Evolutionary conservation across 2,797 vertebrate genomes (phyloP).

Genomic region (Discoglossus pictus): DNA sequence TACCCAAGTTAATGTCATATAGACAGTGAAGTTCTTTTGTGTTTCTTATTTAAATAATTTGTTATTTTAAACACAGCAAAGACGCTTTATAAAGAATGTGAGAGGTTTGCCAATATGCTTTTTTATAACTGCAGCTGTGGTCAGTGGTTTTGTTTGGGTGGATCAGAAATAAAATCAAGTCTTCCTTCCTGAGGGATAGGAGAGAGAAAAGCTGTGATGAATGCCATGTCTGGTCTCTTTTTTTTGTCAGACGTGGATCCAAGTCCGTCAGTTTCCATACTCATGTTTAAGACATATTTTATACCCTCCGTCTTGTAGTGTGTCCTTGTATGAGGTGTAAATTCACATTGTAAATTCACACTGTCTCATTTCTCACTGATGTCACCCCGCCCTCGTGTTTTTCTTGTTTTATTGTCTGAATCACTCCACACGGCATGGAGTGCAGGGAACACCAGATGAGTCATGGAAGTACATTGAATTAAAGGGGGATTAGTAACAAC

Average conservation of each 20-base stretch:
- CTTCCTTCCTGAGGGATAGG: conserved; percentile 61
- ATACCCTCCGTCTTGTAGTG: not conserved
- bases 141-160: conserved; percentile 60
- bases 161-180: conserved; percentile 65
- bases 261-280: conserved; percentile 55
- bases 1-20: conserved; percentile 21
- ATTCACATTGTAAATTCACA: conserved; percentile 21
- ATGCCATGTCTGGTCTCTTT: conserved; percentile 56
- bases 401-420: conserved; percentile 39
- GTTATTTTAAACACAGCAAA: conserved; percentile 63
- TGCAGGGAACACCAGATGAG: conserved; percentile 34
- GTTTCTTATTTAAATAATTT: conserved; percentile 67
- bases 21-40: conserved; percentile 57
- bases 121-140: conserved; percentile 62
- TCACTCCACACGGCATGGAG: conserved; percentile 22
- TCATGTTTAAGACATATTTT: conserved; percentile 14
- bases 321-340: not conserved
- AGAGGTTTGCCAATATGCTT: conserved; percentile 61
- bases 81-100: conserved; percentile 59
- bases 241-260: conserved; percentile 61
- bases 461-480: conserved; percentile 21
- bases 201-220: conserved; percentile 56
- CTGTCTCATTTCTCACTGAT: conserved; percentile 18
- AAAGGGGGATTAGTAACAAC: conserved; percentile 25
- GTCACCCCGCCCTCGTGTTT: conserved; percentile 29